phyloP scores from a whole-genome alignment of 2,113 vertebrate species.

The Telmatochromis sp. region DNA sequence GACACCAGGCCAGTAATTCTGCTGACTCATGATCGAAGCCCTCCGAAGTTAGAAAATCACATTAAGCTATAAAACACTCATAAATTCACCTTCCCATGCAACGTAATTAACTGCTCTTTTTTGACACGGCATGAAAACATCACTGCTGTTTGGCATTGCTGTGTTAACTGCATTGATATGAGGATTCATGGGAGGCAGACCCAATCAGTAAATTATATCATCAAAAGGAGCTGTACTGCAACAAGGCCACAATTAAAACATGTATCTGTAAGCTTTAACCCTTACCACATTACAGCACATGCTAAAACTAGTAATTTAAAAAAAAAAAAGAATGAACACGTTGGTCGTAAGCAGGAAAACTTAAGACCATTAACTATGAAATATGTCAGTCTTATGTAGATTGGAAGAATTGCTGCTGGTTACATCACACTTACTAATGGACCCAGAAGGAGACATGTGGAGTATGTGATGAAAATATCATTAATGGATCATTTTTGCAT shows the following conservation, averaged over 20 bases:
- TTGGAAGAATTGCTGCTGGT: slow-evolving; percentile 12
- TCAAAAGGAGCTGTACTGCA: neutral
- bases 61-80: neutral
- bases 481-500: slow-evolving; percentile 23
- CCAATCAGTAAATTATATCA: slow-evolving; percentile 14
- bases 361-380: neutral
- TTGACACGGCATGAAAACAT: neutral
- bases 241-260: slow-evolving; percentile 11
- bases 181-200: neutral
- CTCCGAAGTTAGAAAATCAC: neutral
- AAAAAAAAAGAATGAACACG: neutral
- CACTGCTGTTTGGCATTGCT: neutral
- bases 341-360: neutral
- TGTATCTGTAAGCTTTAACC: neutral
- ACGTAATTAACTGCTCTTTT: neutral
- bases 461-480: neutral
- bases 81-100: neutral
- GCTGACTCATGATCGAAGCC: neutral
- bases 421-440: slow-evolving; percentile 31
- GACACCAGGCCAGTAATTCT: neutral
- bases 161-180: neutral
- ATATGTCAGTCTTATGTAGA: neutral
- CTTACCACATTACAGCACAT: neutral
- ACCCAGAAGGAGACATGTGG: neutral
- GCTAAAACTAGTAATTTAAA: neutral